Conservation (phyloP, 2,888 invertebrate species). For the Diaphora mendica region DNA sequence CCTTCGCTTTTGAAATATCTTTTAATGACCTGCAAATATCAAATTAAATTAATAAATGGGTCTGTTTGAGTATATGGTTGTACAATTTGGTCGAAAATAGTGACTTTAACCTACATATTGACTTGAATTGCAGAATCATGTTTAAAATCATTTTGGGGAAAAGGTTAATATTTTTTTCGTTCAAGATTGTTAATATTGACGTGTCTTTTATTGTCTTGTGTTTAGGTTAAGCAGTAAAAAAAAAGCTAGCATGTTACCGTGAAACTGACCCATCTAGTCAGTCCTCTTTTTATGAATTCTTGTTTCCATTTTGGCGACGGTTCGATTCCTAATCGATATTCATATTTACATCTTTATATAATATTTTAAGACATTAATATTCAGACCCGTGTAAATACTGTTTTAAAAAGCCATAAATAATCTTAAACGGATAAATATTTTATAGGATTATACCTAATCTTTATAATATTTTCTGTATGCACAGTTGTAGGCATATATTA, state of each 20-base stretch:
- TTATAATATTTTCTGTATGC: neutral
- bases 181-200: neutral
- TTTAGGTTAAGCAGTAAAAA: neutral
- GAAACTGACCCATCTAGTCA: neutral
- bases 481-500: neutral
- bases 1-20: conserved; percentile 40
- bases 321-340: conserved; percentile 9
- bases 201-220: neutral
- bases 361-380: conserved; percentile 4
- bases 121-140: conserved; percentile 27
- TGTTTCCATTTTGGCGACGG: neutral
- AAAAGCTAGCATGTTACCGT: neutral
- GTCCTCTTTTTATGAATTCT: neutral
- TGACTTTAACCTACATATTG: conserved; percentile 41
- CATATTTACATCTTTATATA: conserved; percentile 2
- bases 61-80: conserved; percentile 36
- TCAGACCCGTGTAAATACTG: neutral
- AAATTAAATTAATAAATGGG: conserved; percentile 40
- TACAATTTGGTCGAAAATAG: conserved; percentile 36
- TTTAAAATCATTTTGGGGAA: conserved; percentile 6
- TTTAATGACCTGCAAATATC: conserved; percentile 46
- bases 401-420: conserved; percentile 4
- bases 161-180: neutral
- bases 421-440: neutral
- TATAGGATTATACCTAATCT: neutral